Base-by-base conservation (phyloP, 1,140 invertebrate species). In the Contarinia nasturtii region DNA sequence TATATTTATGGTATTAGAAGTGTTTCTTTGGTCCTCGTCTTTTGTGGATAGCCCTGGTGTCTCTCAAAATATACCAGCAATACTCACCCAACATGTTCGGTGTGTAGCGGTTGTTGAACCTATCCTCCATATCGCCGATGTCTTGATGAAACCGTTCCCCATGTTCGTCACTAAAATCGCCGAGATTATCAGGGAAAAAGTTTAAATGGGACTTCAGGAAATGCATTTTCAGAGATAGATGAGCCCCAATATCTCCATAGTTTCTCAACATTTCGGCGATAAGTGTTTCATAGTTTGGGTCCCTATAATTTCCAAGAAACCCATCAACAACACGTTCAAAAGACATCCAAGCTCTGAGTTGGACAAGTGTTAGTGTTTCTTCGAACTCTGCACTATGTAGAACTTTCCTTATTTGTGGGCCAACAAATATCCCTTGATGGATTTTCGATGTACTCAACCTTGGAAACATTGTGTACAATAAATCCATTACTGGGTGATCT, bases 121-220 rank as follows among this genome's bases (percentile, higher is more conserved):
- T 19, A 40, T 53, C 37, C 48, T 58, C 51, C 48, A 61, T 58
- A 41, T 33, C 48, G 18, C 45, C 44, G 22, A 55, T 50, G 48
- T 59, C 54, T 49, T 52, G 54, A 44, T 59, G 53, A 40, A 59
- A 57, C 18, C 55, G 48, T 50, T 59, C 50, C 14, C 52, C 55
- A 44, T 61, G 55, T 50, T 53, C 52, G 42, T 52, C 52, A 46
- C 50, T 53, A 33, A 49, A 45, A 47, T 54, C 48, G 27, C 51
- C 50, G 33, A 54, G 42, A 51, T 53, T 56, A 45, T 52, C 48
- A 36, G 50, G 42, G 44, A 53, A 53, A 2, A 36, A 42, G 33
- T 52, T 42, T 38, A 50, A 49, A 52, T 54, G 47, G 12, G 10
- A 44, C 22, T 54, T 27, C 15, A 52, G 27, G 34, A 49, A 49